phyloP scores from a whole-genome alignment of 2,888 invertebrate genomes.

The Lycaena phlaeas region DNA sequence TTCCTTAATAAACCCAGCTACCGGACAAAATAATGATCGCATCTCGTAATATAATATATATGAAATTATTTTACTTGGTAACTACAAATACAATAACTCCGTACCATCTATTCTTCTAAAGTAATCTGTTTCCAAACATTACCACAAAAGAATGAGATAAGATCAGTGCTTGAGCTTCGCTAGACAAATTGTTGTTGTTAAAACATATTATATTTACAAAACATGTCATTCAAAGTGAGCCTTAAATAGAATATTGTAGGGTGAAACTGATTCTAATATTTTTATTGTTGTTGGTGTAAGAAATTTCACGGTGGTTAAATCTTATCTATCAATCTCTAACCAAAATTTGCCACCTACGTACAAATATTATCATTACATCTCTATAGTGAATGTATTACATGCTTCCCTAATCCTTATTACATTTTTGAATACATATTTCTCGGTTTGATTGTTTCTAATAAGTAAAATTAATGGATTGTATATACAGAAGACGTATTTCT shows the following conservation, averaged over 20 bases:
- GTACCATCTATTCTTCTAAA: background rate
- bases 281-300: constrained; percentile 21
- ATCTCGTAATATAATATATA: no score
- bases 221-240: constrained; percentile 51
- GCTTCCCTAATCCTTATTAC: no score
- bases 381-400: background rate
- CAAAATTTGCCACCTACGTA: constrained; percentile 7
- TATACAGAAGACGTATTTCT: no score
- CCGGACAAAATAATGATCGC: no score
- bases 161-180: constrained; percentile 50
- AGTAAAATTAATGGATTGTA: no score
- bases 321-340: constrained; percentile 17
- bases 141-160: constrained; percentile 55
- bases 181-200: constrained; percentile 53
- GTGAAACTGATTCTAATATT: constrained; percentile 52
- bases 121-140: constrained; percentile 30
- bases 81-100: no score
- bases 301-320: constrained; percentile 22
- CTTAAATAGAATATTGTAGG: constrained; percentile 37
- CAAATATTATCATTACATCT: background rate
- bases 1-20: no score
- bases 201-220: constrained; percentile 55
- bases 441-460: no score
- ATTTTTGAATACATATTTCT: no score
- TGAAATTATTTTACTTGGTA: no score